These are phyloP conservation scores for Nycteola revayana DNA, from an alignment of 2,888 invertebrate genomes.

Conservation along the genomic window DNA sequence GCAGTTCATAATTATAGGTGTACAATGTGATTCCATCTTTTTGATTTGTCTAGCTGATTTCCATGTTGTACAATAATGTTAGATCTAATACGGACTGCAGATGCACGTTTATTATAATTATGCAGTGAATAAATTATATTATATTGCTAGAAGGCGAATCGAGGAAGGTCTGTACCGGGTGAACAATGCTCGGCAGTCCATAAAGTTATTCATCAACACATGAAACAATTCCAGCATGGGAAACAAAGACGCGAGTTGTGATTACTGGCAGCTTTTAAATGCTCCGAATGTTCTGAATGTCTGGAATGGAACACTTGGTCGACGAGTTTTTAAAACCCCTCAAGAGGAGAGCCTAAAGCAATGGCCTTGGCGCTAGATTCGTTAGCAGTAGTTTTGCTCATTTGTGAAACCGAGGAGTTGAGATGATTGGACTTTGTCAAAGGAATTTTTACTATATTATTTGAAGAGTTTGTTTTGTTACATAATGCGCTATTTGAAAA, in stretches of 20 bases:
- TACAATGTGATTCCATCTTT: slow-evolving; percentile 13
- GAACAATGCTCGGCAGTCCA: slow-evolving; percentile 7
- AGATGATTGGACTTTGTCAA: slow-evolving; percentile 37
- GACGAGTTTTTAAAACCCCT: slow-evolving; percentile 53
- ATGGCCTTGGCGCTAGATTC: slow-evolving; percentile 55
- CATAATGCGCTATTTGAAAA: no score
- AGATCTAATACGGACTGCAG: slow-evolving; percentile 10
- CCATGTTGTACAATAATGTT: slow-evolving; percentile 10
- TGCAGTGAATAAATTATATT: no score
- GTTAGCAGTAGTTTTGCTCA: slow-evolving; percentile 53
- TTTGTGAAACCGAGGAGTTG: slow-evolving; percentile 42
- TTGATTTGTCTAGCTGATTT: slow-evolving; percentile 20
- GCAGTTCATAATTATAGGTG: slow-evolving; percentile 19
- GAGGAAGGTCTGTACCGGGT: no score
- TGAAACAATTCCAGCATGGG: slow-evolving; percentile 45
- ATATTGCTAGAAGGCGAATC: no score
- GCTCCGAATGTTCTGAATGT: slow-evolving; percentile 43
- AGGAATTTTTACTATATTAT: slow-evolving; percentile 31
- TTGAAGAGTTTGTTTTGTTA: no score
- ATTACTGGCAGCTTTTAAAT: slow-evolving; percentile 59
- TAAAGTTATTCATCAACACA: slow-evolving; percentile 41
- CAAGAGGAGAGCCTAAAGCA: slow-evolving; percentile 47
- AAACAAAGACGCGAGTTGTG: slow-evolving; percentile 51
- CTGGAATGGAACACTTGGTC: slow-evolving; percentile 42
- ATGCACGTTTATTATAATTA: slow-evolving; percentile 1